A percentile compares a stretch with the other conserved stretches of the same genome.
Evolutionary conservation across 1,140 invertebrate genomes (phyloP).

Genomic region (Meloidogyne floridensis): DNA sequence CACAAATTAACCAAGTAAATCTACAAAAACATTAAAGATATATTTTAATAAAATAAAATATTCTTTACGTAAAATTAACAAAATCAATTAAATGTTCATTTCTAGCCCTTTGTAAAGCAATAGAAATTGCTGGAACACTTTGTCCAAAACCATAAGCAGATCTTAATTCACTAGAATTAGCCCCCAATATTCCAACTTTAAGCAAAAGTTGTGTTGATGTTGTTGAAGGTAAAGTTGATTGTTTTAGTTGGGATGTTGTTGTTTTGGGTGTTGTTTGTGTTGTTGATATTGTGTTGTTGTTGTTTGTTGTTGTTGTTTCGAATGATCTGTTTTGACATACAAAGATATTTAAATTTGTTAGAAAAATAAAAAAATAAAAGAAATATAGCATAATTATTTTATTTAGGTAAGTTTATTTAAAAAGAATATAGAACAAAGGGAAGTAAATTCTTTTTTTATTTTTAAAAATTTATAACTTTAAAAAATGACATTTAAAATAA

Average conservation of each 20-base stretch:
- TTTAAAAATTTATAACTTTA: too few relatives aligned
- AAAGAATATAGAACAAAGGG: too few relatives aligned
- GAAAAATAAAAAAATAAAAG: neutral
- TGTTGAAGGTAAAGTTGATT: neutral
- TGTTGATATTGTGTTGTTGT: neutral
- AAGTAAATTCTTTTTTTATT: too few relatives aligned
- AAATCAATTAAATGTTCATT: constrained; percentile 39
- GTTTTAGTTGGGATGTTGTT: neutral
- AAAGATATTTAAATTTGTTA: neutral
- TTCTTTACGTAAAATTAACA: constrained; percentile 41
- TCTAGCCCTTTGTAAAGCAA: constrained; percentile 37
- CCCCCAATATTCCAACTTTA: constrained; percentile 46
- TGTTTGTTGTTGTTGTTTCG: neutral
- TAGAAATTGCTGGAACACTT: constrained; percentile 41
- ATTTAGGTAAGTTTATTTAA: too few relatives aligned
- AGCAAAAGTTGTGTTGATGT: neutral
- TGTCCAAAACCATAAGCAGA: constrained; percentile 49
- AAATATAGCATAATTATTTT: neutral
- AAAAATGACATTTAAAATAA: too few relatives aligned
- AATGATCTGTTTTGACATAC: neutral
- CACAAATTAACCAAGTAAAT: constrained; percentile 45
- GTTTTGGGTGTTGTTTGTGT: neutral
- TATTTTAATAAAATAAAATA: neutral
- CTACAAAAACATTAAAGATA: neutral
- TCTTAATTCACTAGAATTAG: constrained; percentile 33